Evolutionary conservation across 1,140 invertebrate species (phyloP).

Genomic region (Drosophila cardini): DNA sequence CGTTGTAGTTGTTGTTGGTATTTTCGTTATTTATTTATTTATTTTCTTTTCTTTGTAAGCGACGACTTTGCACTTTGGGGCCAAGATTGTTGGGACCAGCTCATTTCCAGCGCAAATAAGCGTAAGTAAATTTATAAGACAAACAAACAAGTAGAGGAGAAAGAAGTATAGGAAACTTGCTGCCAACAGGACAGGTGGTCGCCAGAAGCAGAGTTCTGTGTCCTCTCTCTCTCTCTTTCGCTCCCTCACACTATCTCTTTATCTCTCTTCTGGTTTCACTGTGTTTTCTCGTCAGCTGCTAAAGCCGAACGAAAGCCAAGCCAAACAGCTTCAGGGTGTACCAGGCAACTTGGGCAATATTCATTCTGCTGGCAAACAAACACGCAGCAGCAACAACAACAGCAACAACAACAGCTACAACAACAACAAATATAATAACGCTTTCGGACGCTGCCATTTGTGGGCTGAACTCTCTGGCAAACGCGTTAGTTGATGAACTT

Average conservation of each 20-base stretch:
- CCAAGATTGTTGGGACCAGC: conserved; percentile 51
- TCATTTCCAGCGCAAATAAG: conserved; percentile 79
- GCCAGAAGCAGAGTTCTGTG: background rate
- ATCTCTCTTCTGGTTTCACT: background rate
- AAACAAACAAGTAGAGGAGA: conserved; percentile 63
- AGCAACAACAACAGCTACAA: conserved; percentile 32
- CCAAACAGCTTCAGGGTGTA: conserved; percentile 63
- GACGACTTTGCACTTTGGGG: conserved; percentile 45
- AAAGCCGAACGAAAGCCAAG: conserved; percentile 74
- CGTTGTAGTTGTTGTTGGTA: background rate
- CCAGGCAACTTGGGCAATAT: conserved; percentile 68
- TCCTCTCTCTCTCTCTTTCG: background rate
- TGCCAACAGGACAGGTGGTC: conserved; percentile 31
- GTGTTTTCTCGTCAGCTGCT: conserved; percentile 16
- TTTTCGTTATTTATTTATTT: background rate
- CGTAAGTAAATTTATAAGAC: conserved; percentile 82
- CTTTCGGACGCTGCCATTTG: conserved; percentile 76
- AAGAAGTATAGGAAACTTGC: conserved; percentile 52
- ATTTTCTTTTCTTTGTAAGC: background rate
- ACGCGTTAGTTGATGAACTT: conserved; percentile 79
- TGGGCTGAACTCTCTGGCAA: conserved; percentile 26
- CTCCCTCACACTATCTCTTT: no score
- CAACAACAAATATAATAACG: conserved; percentile 67
- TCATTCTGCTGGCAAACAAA: conserved; percentile 80
- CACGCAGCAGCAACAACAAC: conserved; percentile 71